Percentiles rank a stretch among this genome's conserved stretches.
phyloP scores from a whole-genome alignment of 2,797 vertebrate genomes.

The Galaxias olidus region DNA sequence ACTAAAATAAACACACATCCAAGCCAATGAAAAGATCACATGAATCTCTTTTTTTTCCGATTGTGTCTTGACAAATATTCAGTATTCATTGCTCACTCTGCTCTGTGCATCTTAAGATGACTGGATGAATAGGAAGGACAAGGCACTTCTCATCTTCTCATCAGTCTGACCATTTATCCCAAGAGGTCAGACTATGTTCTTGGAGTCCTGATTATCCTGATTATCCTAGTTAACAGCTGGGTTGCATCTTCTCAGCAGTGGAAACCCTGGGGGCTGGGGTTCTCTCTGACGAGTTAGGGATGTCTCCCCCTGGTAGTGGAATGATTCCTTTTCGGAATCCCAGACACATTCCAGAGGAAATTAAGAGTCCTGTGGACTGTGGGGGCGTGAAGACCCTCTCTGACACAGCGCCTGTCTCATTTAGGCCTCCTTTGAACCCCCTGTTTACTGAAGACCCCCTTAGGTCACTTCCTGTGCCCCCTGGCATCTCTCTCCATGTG shows the following conservation, averaged over 20 bases:
- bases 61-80: conserved; percentile 15
- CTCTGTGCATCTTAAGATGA: too few relatives aligned
- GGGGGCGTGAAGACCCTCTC: conserved; percentile 70
- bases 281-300: conserved; percentile 45
- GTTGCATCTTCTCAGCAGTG: background rate
- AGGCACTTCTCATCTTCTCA: too few relatives aligned
- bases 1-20: conserved; percentile 17
- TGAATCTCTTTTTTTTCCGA: conserved; percentile 4
- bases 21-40: conserved; percentile 10
- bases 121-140: too few relatives aligned
- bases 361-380: conserved; percentile 69
- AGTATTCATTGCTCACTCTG: too few relatives aligned
- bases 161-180: too few relatives aligned
- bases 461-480: conserved; percentile 67
- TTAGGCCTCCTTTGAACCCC: conserved; percentile 68
- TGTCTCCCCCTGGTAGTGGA: conserved; percentile 52
- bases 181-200: too few relatives aligned
- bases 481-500: conserved; percentile 46
- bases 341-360: conserved; percentile 79
- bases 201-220: background rate
- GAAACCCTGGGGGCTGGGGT: conserved; percentile 38
- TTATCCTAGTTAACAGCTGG: background rate
- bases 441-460: conserved; percentile 65
- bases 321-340: conserved; percentile 58
- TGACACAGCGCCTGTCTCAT: conserved; percentile 65